phyloP scores from a whole-genome alignment of 1,140 invertebrate species.

The Caenorhabditis tropicalis region DNA sequence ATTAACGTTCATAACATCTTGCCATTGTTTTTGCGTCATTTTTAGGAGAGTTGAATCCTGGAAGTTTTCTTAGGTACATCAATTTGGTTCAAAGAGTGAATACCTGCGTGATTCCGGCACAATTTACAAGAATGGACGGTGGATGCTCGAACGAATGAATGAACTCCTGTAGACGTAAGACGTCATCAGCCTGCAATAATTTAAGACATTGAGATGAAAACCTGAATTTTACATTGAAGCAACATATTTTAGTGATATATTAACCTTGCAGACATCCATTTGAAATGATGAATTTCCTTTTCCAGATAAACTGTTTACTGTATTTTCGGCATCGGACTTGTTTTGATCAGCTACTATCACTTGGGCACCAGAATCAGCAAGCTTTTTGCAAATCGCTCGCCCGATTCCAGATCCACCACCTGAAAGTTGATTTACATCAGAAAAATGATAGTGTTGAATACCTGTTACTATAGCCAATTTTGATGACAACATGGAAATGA shows the following conservation, averaged over 20 bases:
- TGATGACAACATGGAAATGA: not conserved
- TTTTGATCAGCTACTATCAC: slow-evolving; percentile 83
- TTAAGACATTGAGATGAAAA: not conserved
- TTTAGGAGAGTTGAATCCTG: slow-evolving; percentile 82
- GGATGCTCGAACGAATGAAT: not conserved
- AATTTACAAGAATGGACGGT: slow-evolving; percentile 82
- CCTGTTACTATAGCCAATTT: slow-evolving; percentile 50
- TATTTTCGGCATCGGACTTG: slow-evolving; percentile 78
- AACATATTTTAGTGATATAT: not conserved
- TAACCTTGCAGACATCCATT: slow-evolving; percentile 54
- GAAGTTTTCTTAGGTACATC: too few species aligned
- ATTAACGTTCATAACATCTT: slow-evolving; percentile 85
- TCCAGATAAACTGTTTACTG: slow-evolving; percentile 68
- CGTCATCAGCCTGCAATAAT: not conserved
- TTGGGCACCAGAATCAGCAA: slow-evolving; percentile 82
- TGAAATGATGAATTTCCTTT: slow-evolving; percentile 46
- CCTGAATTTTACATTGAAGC: slow-evolving; percentile 72
- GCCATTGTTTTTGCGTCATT: slow-evolving; percentile 81
- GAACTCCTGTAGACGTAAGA: not conserved
- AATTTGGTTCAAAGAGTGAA: not conserved
- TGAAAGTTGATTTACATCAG: slow-evolving; percentile 67
- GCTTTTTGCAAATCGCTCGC: slow-evolving; percentile 80
- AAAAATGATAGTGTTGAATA: not conserved
- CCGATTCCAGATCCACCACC: slow-evolving; percentile 89
- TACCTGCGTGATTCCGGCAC: slow-evolving; percentile 82